Evolutionary conservation across 2,888 invertebrate genomes (phyloP).

Genomic region (Lottia gigantea): DNA sequence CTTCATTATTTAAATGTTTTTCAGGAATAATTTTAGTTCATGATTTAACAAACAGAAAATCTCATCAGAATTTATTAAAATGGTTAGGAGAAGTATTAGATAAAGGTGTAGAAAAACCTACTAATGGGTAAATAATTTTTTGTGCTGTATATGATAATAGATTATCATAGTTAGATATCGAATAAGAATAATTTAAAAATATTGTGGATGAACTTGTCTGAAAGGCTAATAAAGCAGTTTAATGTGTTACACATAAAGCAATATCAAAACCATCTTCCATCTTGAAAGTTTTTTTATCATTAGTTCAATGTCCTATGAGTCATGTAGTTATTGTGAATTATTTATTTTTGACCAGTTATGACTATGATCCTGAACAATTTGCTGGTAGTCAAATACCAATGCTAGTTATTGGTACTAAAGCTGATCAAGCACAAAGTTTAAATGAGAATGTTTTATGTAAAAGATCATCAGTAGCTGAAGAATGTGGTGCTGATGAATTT

Average conservation of each 20-base stretch:
- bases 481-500: conserved; percentile 94
- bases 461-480: conserved; percentile 82
- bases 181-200: no score
- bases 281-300: no score
- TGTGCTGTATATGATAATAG: not conserved
- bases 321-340: no score
- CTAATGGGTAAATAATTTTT: conserved; percentile 52
- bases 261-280: no score
- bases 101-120: conserved; percentile 64
- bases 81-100: conserved; percentile 93
- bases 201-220: no score
- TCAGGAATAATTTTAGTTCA: conserved; percentile 92
- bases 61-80: conserved; percentile 90
- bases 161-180: no score
- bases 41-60: conserved; percentile 95
- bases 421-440: conserved; percentile 85
- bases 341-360: conserved; percentile 41
- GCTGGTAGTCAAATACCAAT: conserved; percentile 82
- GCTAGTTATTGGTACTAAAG: conserved; percentile 92
- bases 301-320: no score
- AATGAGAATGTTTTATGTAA: conserved; percentile 69
- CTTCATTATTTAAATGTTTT: conserved; percentile 34
- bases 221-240: no score
- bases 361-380: conserved; percentile 69
- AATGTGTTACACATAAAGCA: no score